Evolutionary conservation across 2,113 vertebrate species (phyloP), one percentile per base, ranked within the genome.

Genomic region (Oophaga pumilio): DNA sequence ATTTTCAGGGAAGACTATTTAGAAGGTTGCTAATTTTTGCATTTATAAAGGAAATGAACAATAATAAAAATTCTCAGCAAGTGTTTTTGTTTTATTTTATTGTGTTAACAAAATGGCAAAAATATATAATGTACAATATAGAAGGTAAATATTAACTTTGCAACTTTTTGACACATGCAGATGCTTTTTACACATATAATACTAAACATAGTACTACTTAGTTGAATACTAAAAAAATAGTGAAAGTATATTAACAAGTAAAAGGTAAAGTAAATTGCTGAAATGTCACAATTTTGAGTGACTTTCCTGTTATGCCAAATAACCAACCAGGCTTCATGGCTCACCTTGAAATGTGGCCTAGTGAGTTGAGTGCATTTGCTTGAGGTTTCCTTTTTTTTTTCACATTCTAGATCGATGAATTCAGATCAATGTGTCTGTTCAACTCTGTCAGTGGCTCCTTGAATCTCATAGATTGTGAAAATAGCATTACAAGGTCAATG

Each of bases 401-500:
- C 43, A 83, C 81, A 53, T 68, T 20, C 81, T 49, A 53, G 64
- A 83, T 83, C 81, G 49, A 83, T 83, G 81, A 83, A 83, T 43
- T 24, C 49, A 53, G 81, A 83, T 83, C 81, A 83, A 83, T 83
- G 81, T 69, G 81, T 83, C 81, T 83, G 81, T 83, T 26, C 81
- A 83, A 68, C 62, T 69, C 81, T 69, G 62, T 83, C 81, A 83
- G 81, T 83, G 81, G 64, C 81, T 83, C 81, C 81, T 83, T 83
- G 81, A 83, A 53, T 68, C 62, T 83, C 81, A 69, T 83, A 53
- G 81, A 69, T 69, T 83, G 62, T 83, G 81, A 83, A 83, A 83
- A 83, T 83, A 83, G 66, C 81, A 83, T 83, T 64, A 83, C 81
- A 83, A 83, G 81, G 81, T 83, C 81, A 83, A 52, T 53, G 81